These are phyloP conservation scores for Pomatostomus ruficeps DNA, from an alignment of 2,113 vertebrate genomes.

Conservation along the genomic window DNA sequence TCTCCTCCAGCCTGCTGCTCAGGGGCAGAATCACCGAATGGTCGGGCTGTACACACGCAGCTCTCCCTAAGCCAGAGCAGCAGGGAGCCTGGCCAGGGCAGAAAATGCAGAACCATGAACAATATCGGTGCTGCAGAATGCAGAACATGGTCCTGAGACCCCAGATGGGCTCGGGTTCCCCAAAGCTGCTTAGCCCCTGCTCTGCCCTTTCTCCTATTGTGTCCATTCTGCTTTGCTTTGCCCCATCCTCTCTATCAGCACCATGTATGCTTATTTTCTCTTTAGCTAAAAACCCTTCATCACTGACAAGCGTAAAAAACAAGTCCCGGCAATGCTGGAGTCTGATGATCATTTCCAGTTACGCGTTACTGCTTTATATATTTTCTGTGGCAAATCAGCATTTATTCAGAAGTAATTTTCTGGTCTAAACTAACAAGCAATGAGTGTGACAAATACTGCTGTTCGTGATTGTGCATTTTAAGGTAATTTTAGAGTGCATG, in stretches of 20 bases:
- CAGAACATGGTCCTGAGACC: background rate
- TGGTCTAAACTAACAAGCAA: conserved; percentile 17
- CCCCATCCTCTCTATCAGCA: background rate
- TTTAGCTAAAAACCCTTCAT: background rate
- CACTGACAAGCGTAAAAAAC: background rate
- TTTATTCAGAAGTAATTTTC: conserved; percentile 26
- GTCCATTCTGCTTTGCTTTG: background rate
- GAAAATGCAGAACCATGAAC: background rate
- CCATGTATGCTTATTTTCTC: background rate
- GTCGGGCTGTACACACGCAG: background rate
- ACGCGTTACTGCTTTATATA: background rate
- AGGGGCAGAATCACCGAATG: background rate
- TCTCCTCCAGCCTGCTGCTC: background rate
- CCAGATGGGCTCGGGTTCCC: background rate
- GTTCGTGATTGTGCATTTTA: conserved; percentile 15
- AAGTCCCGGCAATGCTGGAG: background rate
- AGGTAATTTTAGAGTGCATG: conserved; percentile 1
- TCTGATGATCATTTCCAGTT: background rate
- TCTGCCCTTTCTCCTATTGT: background rate
- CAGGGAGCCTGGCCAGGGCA: background rate
- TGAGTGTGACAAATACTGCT: conserved; percentile 23
- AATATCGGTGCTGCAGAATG: background rate
- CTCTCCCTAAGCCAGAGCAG: background rate
- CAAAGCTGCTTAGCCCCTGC: background rate
- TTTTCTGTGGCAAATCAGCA: conserved; percentile 6